Percentiles rank a stretch among this genome's conserved stretches.
Evolutionary conservation across 2,888 invertebrate genomes (phyloP).

Genomic region (Heliconius ethilla): DNA sequence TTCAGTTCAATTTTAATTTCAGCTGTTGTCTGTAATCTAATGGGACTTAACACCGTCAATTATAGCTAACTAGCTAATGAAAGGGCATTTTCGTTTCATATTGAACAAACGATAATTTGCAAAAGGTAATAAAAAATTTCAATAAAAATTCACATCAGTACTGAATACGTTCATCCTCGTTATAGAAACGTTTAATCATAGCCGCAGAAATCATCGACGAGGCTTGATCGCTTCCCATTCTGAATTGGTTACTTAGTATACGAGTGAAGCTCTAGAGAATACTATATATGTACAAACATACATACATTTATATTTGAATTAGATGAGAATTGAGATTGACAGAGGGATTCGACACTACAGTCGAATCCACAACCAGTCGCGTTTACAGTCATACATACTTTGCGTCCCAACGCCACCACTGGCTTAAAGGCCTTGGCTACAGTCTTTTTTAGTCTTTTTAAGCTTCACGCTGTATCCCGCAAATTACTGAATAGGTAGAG

Average conservation of each 20-base stretch:
- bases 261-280: neutral
- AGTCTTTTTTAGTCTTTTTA: neutral
- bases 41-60: neutral
- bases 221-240: conserved; percentile 5
- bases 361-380: too few relatives aligned
- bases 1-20: too few relatives aligned
- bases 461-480: neutral
- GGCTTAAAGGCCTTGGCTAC: too few relatives aligned
- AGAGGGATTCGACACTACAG: too few relatives aligned
- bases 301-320: neutral
- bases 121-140: neutral
- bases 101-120: neutral
- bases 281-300: conserved; percentile 13
- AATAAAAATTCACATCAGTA: conserved; percentile 7
- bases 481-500: neutral
- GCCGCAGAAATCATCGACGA: conserved; percentile 31
- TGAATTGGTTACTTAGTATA: conserved; percentile 32
- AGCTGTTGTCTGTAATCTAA: too few relatives aligned
- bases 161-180: conserved; percentile 15
- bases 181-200: conserved; percentile 33
- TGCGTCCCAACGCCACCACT: too few relatives aligned
- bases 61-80: too few relatives aligned
- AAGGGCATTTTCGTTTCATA: neutral
- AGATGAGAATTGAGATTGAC: neutral
- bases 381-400: too few relatives aligned